These are phyloP conservation scores for Rhinopomastus cyanomelas DNA, from an alignment of 2,113 vertebrate species.

Conservation along the genomic window DNA sequence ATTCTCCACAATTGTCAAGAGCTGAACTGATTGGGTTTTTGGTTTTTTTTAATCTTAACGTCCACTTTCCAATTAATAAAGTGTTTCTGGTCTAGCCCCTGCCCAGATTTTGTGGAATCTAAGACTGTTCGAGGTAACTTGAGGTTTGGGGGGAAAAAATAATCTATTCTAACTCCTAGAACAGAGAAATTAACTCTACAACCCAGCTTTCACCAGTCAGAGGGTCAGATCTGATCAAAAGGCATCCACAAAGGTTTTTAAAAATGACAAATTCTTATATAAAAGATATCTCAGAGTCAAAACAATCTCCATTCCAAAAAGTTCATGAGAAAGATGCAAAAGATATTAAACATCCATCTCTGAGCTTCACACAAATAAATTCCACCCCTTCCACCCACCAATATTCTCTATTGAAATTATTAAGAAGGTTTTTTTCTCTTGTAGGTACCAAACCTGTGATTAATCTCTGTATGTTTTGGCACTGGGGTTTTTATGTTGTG, in stretches of 20 bases:
- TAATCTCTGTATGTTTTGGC: too few species aligned
- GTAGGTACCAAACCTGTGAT: too few species aligned
- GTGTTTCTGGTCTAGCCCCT: neutral
- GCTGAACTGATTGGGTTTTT: neutral
- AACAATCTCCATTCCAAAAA: too few species aligned
- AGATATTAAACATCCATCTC: too few species aligned
- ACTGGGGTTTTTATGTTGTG: too few species aligned
- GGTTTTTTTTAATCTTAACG: neutral
- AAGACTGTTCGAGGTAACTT: neutral
- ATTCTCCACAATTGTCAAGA: neutral
- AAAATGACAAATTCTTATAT: neutral
- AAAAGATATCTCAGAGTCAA: too few species aligned
- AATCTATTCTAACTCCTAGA: neutral
- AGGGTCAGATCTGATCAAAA: neutral
- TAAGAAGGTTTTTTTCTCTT: too few species aligned
- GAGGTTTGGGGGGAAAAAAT: neutral
- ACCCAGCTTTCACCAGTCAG: neutral
- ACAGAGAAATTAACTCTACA: neutral
- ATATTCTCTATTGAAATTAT: too few species aligned
- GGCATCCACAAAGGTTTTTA: neutral
- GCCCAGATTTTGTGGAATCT: neutral
- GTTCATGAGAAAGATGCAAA: too few species aligned
- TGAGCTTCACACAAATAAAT: too few species aligned
- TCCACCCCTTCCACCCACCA: too few species aligned
- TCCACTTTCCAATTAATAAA: neutral